A percentile compares a stretch with the other conserved stretches of the same genome.
These are phyloP conservation scores for Siphonodentalium dalli DNA, from an alignment of 2,888 invertebrate species.

Conservation along the genomic window DNA sequence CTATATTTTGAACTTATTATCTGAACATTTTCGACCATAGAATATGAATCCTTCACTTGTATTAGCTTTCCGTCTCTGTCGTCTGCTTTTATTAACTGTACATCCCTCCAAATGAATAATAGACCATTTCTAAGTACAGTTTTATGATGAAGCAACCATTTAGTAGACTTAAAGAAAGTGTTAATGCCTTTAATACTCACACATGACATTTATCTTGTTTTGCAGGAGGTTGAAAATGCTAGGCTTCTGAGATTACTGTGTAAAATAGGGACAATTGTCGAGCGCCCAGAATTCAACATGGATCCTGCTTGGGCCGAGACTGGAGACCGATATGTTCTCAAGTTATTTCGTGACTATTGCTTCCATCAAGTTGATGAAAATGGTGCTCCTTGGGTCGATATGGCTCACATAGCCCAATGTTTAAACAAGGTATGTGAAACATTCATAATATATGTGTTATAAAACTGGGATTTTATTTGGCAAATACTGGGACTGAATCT, in stretches of 20 bases:
- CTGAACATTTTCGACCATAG: no score
- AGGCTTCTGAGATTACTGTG: conserved; percentile 87
- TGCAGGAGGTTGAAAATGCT: conserved; percentile 89
- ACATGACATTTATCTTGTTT: conserved; percentile 4
- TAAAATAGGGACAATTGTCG: conserved; percentile 93
- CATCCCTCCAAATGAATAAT: no score
- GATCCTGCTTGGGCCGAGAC: conserved; percentile 97
- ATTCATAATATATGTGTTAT: neutral
- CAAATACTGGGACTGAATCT: no score
- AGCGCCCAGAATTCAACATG: conserved; percentile 90
- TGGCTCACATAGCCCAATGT: conserved; percentile 91
- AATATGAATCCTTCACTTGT: no score
- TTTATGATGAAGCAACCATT: no score
- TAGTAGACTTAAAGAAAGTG: neutral
- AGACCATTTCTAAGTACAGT: no score
- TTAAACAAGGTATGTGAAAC: conserved; percentile 83
- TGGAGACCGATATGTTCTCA: conserved; percentile 97
- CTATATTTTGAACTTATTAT: no score
- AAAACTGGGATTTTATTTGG: neutral
- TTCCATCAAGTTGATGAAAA: conserved; percentile 90
- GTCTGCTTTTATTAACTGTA: no score
- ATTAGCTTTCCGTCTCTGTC: no score
- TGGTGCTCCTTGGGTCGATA: conserved; percentile 96
- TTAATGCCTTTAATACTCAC: neutral
- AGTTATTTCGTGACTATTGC: conserved; percentile 95